Conservation (phyloP, 2,888 invertebrate genomes). For the Lasioglossum leucozonium region DNA sequence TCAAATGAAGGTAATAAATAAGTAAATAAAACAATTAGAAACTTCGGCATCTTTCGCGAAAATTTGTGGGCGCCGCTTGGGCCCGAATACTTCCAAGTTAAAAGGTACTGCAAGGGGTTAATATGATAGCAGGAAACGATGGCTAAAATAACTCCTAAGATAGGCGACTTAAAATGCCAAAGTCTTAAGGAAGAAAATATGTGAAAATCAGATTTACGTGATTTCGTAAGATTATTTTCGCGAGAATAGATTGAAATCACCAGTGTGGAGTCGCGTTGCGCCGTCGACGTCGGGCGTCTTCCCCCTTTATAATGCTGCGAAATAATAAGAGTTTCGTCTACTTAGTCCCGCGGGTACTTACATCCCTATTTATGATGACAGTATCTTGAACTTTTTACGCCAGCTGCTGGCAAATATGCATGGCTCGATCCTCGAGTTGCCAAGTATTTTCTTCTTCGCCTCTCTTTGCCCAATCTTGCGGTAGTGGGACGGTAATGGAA, state of each 20-base stretch:
- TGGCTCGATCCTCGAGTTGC: conserved; percentile 53
- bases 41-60: too few relatives aligned
- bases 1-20: too few relatives aligned
- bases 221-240: conserved; percentile 54
- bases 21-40: too few relatives aligned
- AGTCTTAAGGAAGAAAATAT: conserved; percentile 34
- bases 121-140: not conserved
- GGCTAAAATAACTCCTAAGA: conserved; percentile 16
- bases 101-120: too few relatives aligned
- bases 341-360: conserved; percentile 69
- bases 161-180: conserved; percentile 8
- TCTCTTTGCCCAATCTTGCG: conserved; percentile 30
- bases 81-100: too few relatives aligned
- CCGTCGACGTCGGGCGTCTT: conserved; percentile 37
- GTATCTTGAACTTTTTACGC: conserved; percentile 62
- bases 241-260: conserved; percentile 56
- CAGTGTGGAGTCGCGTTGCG: conserved; percentile 15
- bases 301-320: conserved; percentile 58
- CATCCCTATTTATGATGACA: conserved; percentile 73
- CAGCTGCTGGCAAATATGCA: conserved; percentile 62
- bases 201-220: conserved; percentile 60
- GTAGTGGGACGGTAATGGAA: conserved; percentile 32
- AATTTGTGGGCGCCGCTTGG: too few relatives aligned
- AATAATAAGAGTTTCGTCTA: conserved; percentile 77
- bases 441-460: conserved; percentile 51